Evolutionary conservation across 2,888 invertebrate genomes (phyloP), one percentile per base, ranked within the genome.

Genomic region (Zygogramma bicolorata): DNA sequence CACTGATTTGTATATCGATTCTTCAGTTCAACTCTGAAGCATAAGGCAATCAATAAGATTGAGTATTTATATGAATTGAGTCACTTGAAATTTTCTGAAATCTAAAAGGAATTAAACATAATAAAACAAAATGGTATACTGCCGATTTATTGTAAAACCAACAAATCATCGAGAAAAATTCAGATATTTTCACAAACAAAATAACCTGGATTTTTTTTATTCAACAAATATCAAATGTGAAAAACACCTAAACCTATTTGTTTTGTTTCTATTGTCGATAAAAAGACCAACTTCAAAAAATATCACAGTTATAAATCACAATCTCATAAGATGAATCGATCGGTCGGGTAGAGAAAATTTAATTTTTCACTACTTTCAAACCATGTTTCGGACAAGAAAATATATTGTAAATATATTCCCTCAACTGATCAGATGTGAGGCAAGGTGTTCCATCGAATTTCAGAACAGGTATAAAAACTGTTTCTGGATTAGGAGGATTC

Each of bases 391-490:
- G 71, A n/a, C 66, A 34, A 8, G 40, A 66, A 61, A 74, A 75
- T 25, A 77, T 40, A 20, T 78, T 76, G 60, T 73, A 79, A 2
- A 81, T 46, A 63, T 74, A 80, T 18, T 80, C 78, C 49, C 73
- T 77, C 7, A 81, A 49, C 46, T 81, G 73, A n/a, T 75, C 70
- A 1, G 73, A 69, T 27, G 77, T 61, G 31, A 80, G 27, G 57
- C 77, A 76, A 1, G 78, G 72, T 18, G 71, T 57, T 18, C 73
- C 74, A 20, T 76, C 61, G 67, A 80, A 74, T 65, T 76, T 78
- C 10, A 81, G 68, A 5, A 81, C 76, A 6, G 81, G 81, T 46
- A 81, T 78, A 42, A 80, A 81, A 27, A 77, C 69, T 3, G 75
- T 72, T 49, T 77, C 70, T 3, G 75, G 66, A 6, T 74, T 62